These are phyloP conservation scores for Drosophila athabasca DNA, from an alignment of 1,140 invertebrate genomes.

Conservation along the genomic window DNA sequence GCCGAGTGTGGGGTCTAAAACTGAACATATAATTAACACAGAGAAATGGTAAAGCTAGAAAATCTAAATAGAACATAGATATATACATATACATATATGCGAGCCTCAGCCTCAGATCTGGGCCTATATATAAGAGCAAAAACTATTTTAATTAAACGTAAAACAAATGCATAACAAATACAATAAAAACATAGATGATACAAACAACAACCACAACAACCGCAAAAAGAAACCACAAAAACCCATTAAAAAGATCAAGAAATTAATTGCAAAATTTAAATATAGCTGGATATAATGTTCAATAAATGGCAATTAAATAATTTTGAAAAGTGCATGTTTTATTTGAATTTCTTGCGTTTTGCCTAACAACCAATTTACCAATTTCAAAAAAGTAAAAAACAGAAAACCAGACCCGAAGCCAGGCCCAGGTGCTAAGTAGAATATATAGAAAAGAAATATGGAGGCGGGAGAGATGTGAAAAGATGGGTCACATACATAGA, in stretches of 20 bases:
- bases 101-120: constrained; percentile 52
- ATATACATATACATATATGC: constrained; percentile 59
- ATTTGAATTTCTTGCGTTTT: constrained; percentile 7
- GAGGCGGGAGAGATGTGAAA: neutral
- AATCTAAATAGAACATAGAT: constrained; percentile 74
- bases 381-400: neutral
- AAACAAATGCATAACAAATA: constrained; percentile 67
- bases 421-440: constrained; percentile 67
- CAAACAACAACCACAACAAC: constrained; percentile 11
- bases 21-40: constrained; percentile 63
- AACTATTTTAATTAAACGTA: constrained; percentile 75
- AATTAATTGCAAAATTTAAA: constrained; percentile 39
- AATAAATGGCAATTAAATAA: constrained; percentile 59
- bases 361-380: constrained; percentile 3
- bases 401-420: constrained; percentile 14
- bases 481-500: constrained; percentile 10
- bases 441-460: constrained; percentile 22
- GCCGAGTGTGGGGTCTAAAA: constrained; percentile 35
- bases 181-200: constrained; percentile 58
- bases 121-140: constrained; percentile 52
- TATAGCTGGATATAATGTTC: constrained; percentile 47
- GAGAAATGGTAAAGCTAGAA: constrained; percentile 73
- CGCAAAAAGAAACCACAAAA: constrained; percentile 26
- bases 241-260: constrained; percentile 19
- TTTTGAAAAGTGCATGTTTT: constrained; percentile 56